These are phyloP conservation scores for Axea sp. DNA, from an alignment of 2,888 invertebrate species.

Conservation along the genomic window DNA sequence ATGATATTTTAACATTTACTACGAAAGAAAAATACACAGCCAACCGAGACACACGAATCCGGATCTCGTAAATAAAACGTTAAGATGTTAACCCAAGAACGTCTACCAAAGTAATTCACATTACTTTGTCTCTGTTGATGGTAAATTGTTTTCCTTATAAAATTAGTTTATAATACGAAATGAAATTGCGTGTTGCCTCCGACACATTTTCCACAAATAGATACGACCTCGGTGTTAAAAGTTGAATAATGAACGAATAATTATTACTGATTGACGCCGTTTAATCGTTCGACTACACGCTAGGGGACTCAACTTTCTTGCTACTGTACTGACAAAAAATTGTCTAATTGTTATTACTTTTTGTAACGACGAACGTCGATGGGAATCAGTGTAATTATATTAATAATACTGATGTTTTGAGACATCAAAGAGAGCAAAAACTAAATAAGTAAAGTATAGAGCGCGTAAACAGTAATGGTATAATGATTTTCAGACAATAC, in stretches of 20 bases:
- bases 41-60: slow-evolving; percentile 31
- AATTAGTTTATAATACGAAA: slow-evolving; percentile 37
- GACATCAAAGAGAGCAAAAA: too few species aligned
- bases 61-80: slow-evolving; percentile 51
- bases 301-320: not conserved
- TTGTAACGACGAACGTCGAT: not conserved
- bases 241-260: slow-evolving; percentile 19
- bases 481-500: too few species aligned
- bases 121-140: slow-evolving; percentile 26
- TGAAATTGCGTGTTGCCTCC: slow-evolving; percentile 21
- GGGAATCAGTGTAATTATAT: too few species aligned
- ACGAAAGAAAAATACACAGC: slow-evolving; percentile 25
- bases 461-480: too few species aligned
- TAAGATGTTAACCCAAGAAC: slow-evolving; percentile 33
- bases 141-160: slow-evolving; percentile 32
- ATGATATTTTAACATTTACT: slow-evolving; percentile 38
- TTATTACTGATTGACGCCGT: slow-evolving; percentile 13
- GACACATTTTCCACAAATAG: slow-evolving; percentile 12
- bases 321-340: not conserved
- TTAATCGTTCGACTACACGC: slow-evolving; percentile 8
- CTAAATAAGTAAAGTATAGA: too few species aligned
- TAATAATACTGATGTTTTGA: too few species aligned
- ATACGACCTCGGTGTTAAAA: slow-evolving; percentile 1
- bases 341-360: not conserved
- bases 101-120: slow-evolving; percentile 12